Percentiles rank a stretch among this genome's conserved stretches.
phyloP scores from a whole-genome alignment of 2,888 invertebrate species.

The Miltochrista miniata region DNA sequence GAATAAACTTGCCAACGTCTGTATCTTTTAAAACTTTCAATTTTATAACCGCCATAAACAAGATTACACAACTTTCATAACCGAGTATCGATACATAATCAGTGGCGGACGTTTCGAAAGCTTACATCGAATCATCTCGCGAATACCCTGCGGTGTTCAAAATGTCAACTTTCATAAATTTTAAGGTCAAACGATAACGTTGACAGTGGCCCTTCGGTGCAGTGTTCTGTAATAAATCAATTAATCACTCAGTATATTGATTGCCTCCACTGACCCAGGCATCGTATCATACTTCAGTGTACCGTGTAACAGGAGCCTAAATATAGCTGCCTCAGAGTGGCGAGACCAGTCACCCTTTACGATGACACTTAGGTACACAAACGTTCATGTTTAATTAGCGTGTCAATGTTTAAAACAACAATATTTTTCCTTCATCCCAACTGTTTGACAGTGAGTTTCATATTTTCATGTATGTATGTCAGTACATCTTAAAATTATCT shows the following conservation, averaged over 20 bases:
- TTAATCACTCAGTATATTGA: slow-evolving; percentile 60
- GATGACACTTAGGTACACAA: slow-evolving; percentile 33
- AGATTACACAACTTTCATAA: slow-evolving; percentile 43
- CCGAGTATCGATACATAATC: slow-evolving; percentile 35
- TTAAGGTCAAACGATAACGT: slow-evolving; percentile 46
- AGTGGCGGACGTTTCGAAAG: slow-evolving; percentile 42
- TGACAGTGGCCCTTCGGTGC: slow-evolving; percentile 58
- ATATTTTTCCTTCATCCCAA: slow-evolving; percentile 10
- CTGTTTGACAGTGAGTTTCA: not conserved
- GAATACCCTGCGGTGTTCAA: slow-evolving; percentile 28
- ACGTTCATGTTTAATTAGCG: slow-evolving; percentile 29
- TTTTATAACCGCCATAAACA: slow-evolving; percentile 35
- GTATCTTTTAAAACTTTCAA: slow-evolving; percentile 22
- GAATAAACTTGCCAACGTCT: not conserved
- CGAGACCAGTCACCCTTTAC: slow-evolving; percentile 49
- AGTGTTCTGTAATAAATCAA: slow-evolving; percentile 60
- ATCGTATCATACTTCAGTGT: slow-evolving; percentile 64
- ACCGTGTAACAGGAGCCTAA: slow-evolving; percentile 60
- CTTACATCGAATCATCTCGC: slow-evolving; percentile 31
- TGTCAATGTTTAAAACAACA: slow-evolving; percentile 24
- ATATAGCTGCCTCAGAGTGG: slow-evolving; percentile 56
- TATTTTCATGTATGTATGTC: too few relatives aligned
- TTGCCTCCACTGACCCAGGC: slow-evolving; percentile 57
- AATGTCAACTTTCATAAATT: slow-evolving; percentile 53
- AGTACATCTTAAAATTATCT: too few relatives aligned